A percentile compares a stretch with the other conserved stretches of the same genome.
These are phyloP conservation scores for Lanistes nyassanus DNA, from an alignment of 1,140 invertebrate genomes.

Conservation along the genomic window DNA sequence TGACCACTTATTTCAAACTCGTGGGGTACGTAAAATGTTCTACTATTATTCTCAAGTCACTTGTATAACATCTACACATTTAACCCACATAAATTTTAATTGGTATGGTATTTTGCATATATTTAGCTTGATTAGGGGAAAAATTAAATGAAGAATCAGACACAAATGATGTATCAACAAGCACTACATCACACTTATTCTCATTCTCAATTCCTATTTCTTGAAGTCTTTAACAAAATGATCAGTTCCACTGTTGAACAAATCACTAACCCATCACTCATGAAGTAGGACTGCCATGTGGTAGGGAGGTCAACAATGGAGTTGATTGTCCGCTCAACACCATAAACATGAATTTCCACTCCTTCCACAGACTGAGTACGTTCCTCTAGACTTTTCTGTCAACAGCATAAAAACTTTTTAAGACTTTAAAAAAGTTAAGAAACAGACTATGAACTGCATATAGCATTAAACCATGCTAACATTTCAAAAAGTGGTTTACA, in stretches of 20 bases:
- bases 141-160: no score
- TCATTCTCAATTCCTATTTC: no score
- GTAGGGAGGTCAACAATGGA: constrained; percentile 61
- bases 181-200: no score
- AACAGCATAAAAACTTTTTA: constrained; percentile 2
- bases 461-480: not conserved
- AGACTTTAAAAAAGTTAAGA: not conserved
- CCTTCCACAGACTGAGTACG: constrained; percentile 58
- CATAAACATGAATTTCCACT: constrained; percentile 58
- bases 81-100: no score
- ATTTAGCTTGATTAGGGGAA: no score
- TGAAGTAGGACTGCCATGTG: constrained; percentile 67
- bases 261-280: constrained; percentile 57
- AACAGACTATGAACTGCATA: not conserved
- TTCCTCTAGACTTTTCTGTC: constrained; percentile 55
- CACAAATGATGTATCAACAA: no score
- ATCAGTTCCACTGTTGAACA: not conserved
- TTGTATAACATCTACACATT: no score
- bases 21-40: no score
- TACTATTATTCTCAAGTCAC: no score
- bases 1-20: no score
- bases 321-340: constrained; percentile 64
- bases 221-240: not conserved
- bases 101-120: no score
- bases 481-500: not conserved